Conservation (phyloP, 2,113 vertebrate species). For the Pedetes capensis region DNA sequence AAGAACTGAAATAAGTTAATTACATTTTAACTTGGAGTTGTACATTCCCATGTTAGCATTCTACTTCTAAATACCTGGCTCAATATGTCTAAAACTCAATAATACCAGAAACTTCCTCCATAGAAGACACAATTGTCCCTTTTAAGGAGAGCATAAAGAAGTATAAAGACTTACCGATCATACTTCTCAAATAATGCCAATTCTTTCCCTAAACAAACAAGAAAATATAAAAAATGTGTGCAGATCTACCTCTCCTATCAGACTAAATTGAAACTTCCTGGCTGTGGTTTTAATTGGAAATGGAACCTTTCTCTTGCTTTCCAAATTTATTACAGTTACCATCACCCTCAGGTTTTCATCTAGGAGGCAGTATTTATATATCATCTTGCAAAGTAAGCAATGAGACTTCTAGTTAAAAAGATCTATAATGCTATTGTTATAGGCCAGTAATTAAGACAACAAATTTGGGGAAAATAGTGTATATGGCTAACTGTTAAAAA, state of each 20-base stretch:
- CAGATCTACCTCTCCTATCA: neutral
- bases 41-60: neutral
- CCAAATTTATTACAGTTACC: constrained; percentile 60
- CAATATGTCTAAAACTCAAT: neutral
- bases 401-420: constrained; percentile 37
- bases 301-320: constrained; percentile 14
- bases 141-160: neutral
- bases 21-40: neutral
- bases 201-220: neutral
- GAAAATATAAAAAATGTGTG: neutral
- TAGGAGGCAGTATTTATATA: constrained; percentile 58
- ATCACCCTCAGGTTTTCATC: constrained; percentile 62
- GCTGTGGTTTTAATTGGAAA: constrained; percentile 63
- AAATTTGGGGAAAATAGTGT: neutral
- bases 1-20: neutral
- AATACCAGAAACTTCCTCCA: neutral
- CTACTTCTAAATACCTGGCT: neutral
- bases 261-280: constrained; percentile 34
- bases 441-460: constrained; percentile 17
- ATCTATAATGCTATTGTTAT: neutral
- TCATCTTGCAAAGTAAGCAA: constrained; percentile 70
- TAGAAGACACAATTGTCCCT: neutral
- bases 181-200: neutral
- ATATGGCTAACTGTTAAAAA: neutral
- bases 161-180: neutral